These are phyloP conservation scores for Engystomops pustulosus DNA, from an alignment of 2,113 vertebrate species.

Conservation along the genomic window DNA sequence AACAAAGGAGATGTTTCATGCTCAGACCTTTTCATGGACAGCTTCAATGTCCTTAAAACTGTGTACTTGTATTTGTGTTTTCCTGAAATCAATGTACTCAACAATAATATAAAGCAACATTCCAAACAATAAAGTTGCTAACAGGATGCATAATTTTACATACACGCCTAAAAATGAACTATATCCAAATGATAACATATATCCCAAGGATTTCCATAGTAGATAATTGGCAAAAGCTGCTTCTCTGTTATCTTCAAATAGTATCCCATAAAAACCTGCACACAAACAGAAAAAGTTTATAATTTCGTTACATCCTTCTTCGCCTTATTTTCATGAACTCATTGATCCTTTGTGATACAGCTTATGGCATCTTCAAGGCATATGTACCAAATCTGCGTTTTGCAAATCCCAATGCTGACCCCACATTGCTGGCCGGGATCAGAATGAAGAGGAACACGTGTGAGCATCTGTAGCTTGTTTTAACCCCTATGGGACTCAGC, in stretches of 20 bases:
- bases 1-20: too few relatives aligned
- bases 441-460: too few relatives aligned
- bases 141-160: conserved; percentile 26
- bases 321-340: too few relatives aligned
- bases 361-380: too few relatives aligned
- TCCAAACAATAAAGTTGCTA: conserved; percentile 19
- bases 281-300: not conserved
- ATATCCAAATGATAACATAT: conserved; percentile 36
- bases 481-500: too few relatives aligned
- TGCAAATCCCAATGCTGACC: too few relatives aligned
- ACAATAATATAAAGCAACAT: conserved; percentile 29
- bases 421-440: too few relatives aligned
- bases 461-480: too few relatives aligned
- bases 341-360: too few relatives aligned
- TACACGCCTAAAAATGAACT: conserved; percentile 37
- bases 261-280: conserved; percentile 31
- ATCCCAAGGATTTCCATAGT: conserved; percentile 40
- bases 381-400: too few relatives aligned
- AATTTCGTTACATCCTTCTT: too few relatives aligned
- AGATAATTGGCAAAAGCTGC: conserved; percentile 34
- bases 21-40: not conserved
- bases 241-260: conserved; percentile 42
- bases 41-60: not conserved
- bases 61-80: not conserved
- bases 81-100: conserved; percentile 21